Evolutionary conservation across 2,888 invertebrate species (phyloP).

Genomic region (Lacanobia wlatinum): DNA sequence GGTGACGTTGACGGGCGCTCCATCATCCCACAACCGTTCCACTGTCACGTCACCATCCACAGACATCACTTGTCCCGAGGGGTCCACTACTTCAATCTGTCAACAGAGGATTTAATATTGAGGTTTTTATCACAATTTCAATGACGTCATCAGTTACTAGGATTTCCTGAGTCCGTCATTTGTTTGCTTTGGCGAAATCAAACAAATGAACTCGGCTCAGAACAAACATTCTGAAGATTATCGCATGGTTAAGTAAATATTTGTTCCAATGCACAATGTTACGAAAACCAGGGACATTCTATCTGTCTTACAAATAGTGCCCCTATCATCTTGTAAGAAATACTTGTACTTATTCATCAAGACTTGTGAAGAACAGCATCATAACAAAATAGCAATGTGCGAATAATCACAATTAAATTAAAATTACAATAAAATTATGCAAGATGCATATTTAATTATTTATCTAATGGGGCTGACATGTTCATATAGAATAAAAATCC

Average conservation of each 20-base stretch:
- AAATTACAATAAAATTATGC: no score
- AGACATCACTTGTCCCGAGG: conserved; percentile 79
- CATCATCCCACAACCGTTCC: conserved; percentile 86
- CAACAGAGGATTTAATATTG: conserved; percentile 9
- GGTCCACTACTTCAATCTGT: conserved; percentile 84
- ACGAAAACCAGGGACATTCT: not conserved
- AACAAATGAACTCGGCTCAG: conserved; percentile 17
- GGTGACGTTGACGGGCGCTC: conserved; percentile 83
- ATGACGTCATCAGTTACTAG: conserved; percentile 1
- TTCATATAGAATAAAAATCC: no score
- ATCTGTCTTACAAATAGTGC: not conserved
- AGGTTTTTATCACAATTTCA: not conserved
- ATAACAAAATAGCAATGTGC: no score
- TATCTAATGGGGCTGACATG: no score
- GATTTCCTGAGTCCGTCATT: conserved; percentile 19
- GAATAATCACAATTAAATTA: no score
- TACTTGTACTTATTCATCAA: not conserved
- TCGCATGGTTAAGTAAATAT: conserved; percentile 3
- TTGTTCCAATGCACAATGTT: conserved; percentile 4
- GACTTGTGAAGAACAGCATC: not conserved
- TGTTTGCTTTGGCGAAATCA: conserved; percentile 12
- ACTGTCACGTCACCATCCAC: conserved; percentile 81
- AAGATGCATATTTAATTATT: not conserved
- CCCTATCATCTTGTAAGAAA: not conserved
- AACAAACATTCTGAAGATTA: conserved; percentile 29